Conservation (phyloP, 2,888 invertebrate species). For the Amphimallon solstitiale region DNA sequence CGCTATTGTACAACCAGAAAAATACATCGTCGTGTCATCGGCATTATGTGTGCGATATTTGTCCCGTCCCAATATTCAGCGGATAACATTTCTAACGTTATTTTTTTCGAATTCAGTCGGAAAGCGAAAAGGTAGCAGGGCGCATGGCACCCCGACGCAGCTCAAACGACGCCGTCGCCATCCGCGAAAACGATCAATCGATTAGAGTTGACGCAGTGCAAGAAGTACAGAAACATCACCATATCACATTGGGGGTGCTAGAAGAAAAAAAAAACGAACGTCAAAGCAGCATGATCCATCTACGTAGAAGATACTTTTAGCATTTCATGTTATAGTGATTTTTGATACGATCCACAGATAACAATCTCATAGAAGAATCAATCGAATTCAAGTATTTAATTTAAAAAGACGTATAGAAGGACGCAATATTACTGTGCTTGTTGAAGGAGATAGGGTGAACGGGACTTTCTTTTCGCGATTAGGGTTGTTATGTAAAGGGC, state of each 20-base stretch:
- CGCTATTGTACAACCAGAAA: too few relatives aligned
- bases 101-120: conserved; percentile 30
- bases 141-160: conserved; percentile 54
- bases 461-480: conserved; percentile 15
- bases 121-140: conserved; percentile 38
- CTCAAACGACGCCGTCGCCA: conserved; percentile 48
- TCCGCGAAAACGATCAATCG: conserved; percentile 46
- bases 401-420: background rate
- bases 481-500: conserved; percentile 35
- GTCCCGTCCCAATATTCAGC: background rate
- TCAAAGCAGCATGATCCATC: conserved; percentile 19
- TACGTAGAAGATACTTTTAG: conserved; percentile 11
- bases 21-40: too few relatives aligned
- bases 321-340: background rate
- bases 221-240: conserved; percentile 1
- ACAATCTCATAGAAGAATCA: background rate
- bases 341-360: background rate
- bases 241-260: background rate
- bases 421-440: background rate
- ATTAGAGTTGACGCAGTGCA: conserved; percentile 35
- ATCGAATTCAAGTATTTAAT: too few relatives aligned
- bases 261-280: too few relatives aligned
- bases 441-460: background rate
- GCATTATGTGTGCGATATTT: too few relatives aligned
- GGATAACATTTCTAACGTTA: conserved; percentile 1